Percentiles rank a stretch among this genome's conserved stretches.
Conservation (phyloP, 2,888 invertebrate species). For the Brachynemurus nebulosus region DNA sequence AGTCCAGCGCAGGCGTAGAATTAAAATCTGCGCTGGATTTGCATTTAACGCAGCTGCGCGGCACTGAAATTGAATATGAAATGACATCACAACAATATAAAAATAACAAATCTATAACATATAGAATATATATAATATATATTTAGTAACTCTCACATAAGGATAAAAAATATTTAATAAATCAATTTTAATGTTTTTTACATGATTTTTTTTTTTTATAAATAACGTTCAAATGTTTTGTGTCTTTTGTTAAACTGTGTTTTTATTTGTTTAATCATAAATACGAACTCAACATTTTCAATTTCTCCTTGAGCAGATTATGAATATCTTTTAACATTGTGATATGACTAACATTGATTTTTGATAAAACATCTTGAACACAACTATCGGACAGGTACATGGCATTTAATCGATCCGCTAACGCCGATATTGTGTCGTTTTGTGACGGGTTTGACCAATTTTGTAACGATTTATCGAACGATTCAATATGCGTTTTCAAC, state of each 20-base stretch:
- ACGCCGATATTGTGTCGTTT: slow-evolving; percentile 23
- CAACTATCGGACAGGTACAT: slow-evolving; percentile 30
- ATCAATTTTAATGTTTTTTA: background rate
- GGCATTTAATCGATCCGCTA: slow-evolving; percentile 32
- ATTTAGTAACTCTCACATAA: background rate
- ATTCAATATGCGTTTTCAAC: slow-evolving; percentile 26
- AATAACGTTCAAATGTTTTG: too few species aligned
- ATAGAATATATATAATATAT: background rate
- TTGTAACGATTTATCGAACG: slow-evolving; percentile 33
- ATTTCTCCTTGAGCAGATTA: slow-evolving; percentile 39
- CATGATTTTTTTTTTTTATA: background rate
- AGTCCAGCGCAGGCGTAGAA: too few species aligned
- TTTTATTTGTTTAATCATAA: slow-evolving; percentile 26
- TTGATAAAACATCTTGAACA: slow-evolving; percentile 32
- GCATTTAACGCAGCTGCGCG: too few species aligned
- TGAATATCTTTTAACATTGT: slow-evolving; percentile 38
- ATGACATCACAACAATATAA: too few species aligned
- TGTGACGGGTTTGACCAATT: slow-evolving; percentile 34
- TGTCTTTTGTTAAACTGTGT: background rate
- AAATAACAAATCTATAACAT: too few species aligned
- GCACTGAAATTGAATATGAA: too few species aligned
- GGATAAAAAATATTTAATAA: slow-evolving; percentile 1
- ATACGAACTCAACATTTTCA: slow-evolving; percentile 36
- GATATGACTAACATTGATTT: slow-evolving; percentile 35
- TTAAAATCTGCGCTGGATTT: too few species aligned